Percentiles rank a stretch among this genome's conserved stretches.
Conservation (phyloP, 2,113 vertebrate genomes). For the Perca flavescens region DNA sequence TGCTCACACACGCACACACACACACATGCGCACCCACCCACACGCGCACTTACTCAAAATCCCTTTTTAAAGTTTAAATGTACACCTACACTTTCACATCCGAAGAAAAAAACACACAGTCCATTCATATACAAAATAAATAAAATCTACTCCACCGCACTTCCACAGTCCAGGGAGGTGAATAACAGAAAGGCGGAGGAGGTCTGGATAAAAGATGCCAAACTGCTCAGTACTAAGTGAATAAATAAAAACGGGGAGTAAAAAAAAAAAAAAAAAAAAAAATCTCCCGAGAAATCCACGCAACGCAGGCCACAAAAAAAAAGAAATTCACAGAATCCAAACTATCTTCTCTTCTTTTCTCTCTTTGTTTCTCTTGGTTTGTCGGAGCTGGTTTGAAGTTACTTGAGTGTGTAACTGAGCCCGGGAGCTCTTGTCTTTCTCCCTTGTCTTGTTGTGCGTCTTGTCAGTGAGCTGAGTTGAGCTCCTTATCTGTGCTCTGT, state of each 20-base stretch:
- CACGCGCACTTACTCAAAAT: constrained; percentile 20
- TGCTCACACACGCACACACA: not conserved
- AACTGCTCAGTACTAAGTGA: constrained; percentile 48
- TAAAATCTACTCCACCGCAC: constrained; percentile 22
- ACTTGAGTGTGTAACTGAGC: constrained; percentile 75
- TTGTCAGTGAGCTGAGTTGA: constrained; percentile 68
- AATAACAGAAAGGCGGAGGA: constrained; percentile 16
- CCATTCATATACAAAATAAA: constrained; percentile 31
- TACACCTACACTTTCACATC: not conserved
- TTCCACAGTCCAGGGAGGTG: constrained; percentile 38
- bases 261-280: constrained; percentile 21
- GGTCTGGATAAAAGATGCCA: constrained; percentile 47
- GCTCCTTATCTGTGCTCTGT: constrained; percentile 67
- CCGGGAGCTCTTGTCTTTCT: constrained; percentile 70
- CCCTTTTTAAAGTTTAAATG: constrained; percentile 27
- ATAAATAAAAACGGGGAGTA: constrained; percentile 44
- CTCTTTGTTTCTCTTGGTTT: constrained; percentile 59
- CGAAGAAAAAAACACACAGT: constrained; percentile 16
- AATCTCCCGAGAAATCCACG: constrained; percentile 69
- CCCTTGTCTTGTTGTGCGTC: constrained; percentile 61
- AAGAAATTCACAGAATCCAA: constrained; percentile 67
- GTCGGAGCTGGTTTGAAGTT: constrained; percentile 74
- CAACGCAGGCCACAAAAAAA: constrained; percentile 42
- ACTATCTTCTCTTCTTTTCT: constrained; percentile 57
- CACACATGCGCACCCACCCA: not conserved